Percentiles rank a stretch among this genome's conserved stretches.
Evolutionary conservation across 2,113 vertebrate species (phyloP).

Genomic region (Corydoras maculifer): DNA sequence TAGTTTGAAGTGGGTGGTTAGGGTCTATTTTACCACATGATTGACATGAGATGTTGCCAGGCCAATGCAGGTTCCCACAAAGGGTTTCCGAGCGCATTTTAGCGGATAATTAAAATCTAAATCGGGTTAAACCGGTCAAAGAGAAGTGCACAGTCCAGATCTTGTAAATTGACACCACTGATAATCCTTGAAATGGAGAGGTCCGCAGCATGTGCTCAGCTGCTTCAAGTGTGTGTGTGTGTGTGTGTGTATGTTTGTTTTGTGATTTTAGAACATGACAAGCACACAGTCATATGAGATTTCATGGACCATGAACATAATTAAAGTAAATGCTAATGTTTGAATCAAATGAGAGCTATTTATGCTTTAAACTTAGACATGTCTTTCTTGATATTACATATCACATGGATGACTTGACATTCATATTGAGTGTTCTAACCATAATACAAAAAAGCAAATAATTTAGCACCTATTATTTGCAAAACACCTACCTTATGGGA

Average conservation of each 20-base stretch:
- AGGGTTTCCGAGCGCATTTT: conserved; percentile 62
- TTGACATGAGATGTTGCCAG: conserved; percentile 56
- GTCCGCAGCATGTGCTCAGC: conserved; percentile 54
- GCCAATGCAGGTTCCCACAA: conserved; percentile 54
- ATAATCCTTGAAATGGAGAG: conserved; percentile 55
- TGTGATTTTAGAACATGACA: not conserved
- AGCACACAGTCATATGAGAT: not conserved
- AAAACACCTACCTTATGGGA: no score
- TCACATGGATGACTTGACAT: no score
- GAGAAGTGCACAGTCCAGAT: conserved; percentile 50
- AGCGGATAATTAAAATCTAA: conserved; percentile 74
- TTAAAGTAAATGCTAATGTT: no score
- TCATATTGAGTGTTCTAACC: no score
- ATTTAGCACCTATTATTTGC: no score
- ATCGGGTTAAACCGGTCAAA: conserved; percentile 62
- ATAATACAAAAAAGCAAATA: no score
- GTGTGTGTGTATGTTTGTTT: conserved; percentile 10
- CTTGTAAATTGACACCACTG: conserved; percentile 60
- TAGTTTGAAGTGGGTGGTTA: not conserved
- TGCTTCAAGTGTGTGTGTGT: conserved; percentile 43
- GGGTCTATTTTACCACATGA: conserved; percentile 47
- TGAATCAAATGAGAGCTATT: no score
- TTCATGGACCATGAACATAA: no score
- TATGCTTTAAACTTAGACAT: no score
- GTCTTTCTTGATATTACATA: no score